Evolutionary conservation across 2,113 vertebrate genomes (phyloP).

Genomic region (Syngnathus scovelli): DNA sequence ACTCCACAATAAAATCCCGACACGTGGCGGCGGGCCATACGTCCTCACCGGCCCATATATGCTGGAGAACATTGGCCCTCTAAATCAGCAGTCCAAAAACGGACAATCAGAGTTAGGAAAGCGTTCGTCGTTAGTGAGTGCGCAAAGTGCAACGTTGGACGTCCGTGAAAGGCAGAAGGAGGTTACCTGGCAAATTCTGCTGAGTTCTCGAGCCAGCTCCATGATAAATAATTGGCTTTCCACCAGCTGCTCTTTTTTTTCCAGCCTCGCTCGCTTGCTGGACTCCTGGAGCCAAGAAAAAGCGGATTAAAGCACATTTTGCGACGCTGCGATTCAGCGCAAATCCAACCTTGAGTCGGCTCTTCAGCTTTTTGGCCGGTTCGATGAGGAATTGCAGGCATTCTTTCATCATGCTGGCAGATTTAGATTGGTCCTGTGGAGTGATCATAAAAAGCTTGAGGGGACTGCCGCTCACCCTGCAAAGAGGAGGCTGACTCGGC

Average conservation of each 20-base stretch:
- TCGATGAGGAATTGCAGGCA: conserved; percentile 74
- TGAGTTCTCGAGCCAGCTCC: conserved; percentile 72
- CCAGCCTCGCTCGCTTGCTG: conserved; percentile 57
- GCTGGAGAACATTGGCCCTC: conserved; percentile 66
- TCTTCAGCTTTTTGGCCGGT: conserved; percentile 72
- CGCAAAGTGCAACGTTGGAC: not conserved
- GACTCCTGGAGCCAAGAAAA: conserved; percentile 57
- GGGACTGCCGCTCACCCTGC: conserved; percentile 39
- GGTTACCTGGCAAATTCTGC: conserved; percentile 68
- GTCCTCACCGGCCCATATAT: conserved; percentile 72
- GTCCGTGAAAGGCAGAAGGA: not conserved
- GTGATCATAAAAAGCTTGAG: conserved; percentile 47
- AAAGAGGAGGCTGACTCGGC: conserved; percentile 34
- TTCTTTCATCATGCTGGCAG: conserved; percentile 72
- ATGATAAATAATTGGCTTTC: conserved; percentile 74
- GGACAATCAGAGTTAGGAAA: not conserved
- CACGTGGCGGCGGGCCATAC: conserved; percentile 64
- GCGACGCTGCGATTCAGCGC: not conserved
- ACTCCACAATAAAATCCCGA: conserved; percentile 67
- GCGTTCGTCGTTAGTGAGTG: too few species aligned
- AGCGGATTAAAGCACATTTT: not conserved
- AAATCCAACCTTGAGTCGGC: conserved; percentile 60
- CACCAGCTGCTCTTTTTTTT: conserved; percentile 65
- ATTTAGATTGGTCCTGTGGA: conserved; percentile 42
- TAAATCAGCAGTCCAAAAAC: conserved; percentile 15